Evolutionary conservation across 2,888 invertebrate species (phyloP), one percentile per base, ranked within the genome.

Genomic region (Metalampra italica): DNA sequence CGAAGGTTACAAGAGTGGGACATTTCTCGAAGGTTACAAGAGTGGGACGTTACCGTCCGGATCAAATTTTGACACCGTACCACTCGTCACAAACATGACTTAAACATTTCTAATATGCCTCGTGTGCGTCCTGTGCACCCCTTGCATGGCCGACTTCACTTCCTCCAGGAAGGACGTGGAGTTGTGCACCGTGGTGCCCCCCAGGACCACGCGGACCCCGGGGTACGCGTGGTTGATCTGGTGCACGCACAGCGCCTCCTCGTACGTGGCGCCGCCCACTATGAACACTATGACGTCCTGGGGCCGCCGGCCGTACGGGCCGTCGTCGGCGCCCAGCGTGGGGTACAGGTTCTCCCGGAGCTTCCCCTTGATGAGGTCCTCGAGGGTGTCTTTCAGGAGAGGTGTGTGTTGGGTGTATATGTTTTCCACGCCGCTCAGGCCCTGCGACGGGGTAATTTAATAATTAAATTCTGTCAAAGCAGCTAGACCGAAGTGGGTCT

Each of bases 351-450:
- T 93, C 64, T 97, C 97, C 50, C 95, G 93, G n/a, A 99, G 91
- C 67, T 95, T 94, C 1, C 97, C 98, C 75, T 96, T 97, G 34
- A 96, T 92, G 0, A 98, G 88, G 71, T 97, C 97, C 66, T 98
- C 98, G 0, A 99, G 76, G 0, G 96, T 94, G 72, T 97, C 96
- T 64, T 94, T 94, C 7, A 99, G 82, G 22, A 97, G 89, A 0
- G 99, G 98, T n/a, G 94, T 94, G 82, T 99, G 99, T 73, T 99
- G 99, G 0, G 99, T 99, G 86, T 98, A 99, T 54, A 99, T 97
- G 83, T 99, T 99, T 77, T 99, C 99, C 0, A 99, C 98, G 0
- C 98, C 99, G 84, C 95, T 96, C 14, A 97, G 87, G 13, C 96
- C 96, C 91, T 93, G 69, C 0, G 61, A 64, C 47, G 11, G 34